Conservation (phyloP, 2,888 invertebrate genomes). For the Pegoplata infirma region DNA sequence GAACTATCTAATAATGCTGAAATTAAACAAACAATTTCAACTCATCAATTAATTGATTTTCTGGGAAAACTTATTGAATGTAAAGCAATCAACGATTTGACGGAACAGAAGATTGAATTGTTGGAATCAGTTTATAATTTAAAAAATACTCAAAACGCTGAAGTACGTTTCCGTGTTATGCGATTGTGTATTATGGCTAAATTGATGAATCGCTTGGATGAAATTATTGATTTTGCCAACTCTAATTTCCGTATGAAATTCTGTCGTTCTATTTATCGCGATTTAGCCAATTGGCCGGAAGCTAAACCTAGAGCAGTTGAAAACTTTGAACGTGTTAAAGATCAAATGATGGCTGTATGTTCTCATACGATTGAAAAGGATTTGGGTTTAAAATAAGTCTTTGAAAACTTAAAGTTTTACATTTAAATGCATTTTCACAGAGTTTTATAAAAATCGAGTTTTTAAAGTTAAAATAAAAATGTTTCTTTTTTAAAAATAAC, state of each 20-base stretch:
- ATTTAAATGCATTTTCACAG: slow-evolving; percentile 16
- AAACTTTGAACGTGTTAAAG: slow-evolving; percentile 84
- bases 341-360: slow-evolving; percentile 91
- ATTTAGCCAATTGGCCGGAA: slow-evolving; percentile 88
- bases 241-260: slow-evolving; percentile 95
- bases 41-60: slow-evolving; percentile 84
- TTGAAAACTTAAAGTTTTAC: neutral
- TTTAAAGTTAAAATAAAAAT: neutral
- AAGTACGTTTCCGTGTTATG: slow-evolving; percentile 89
- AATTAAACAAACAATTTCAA: slow-evolving; percentile 81
- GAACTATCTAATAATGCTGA: slow-evolving; percentile 78
- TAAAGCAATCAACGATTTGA: slow-evolving; percentile 76
- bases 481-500: slow-evolving; percentile 1
- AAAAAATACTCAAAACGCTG: slow-evolving; percentile 84
- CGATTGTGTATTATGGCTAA: slow-evolving; percentile 87
- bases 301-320: slow-evolving; percentile 84
- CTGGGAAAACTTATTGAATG: slow-evolving; percentile 83
- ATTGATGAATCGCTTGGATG: slow-evolving; percentile 83
- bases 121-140: slow-evolving; percentile 84
- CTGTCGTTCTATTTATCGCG: slow-evolving; percentile 91
- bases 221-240: slow-evolving; percentile 88
- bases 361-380: slow-evolving; percentile 87
- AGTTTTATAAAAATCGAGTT: neutral
- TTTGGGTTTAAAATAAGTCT: slow-evolving; percentile 78
- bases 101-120: slow-evolving; percentile 79